Conservation (phyloP, 2,113 vertebrate genomes). For the Carlito syrichta region DNA sequence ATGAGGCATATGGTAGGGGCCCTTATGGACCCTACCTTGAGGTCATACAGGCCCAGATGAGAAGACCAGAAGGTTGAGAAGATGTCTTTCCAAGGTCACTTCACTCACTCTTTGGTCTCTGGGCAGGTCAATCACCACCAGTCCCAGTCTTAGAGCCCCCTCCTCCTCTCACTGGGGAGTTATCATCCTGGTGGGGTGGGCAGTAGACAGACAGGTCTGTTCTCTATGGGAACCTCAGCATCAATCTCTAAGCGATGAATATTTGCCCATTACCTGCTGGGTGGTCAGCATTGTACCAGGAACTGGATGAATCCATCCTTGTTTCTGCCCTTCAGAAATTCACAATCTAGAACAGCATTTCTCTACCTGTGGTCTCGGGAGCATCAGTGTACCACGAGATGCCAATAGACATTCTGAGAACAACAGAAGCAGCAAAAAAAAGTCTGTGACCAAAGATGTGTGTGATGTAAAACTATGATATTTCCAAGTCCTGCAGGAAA, state of each 20-base stretch:
- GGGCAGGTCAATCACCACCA: not conserved
- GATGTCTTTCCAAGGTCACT: not conserved
- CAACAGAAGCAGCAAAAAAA: not conserved
- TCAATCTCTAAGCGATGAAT: fast-evolving
- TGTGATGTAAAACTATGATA: fast-evolving
- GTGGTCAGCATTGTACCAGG: not conserved
- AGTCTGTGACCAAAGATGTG: not conserved
- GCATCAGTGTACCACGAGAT: not conserved
- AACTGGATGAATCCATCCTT: not conserved
- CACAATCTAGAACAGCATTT: too few species aligned
- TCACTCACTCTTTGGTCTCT: not conserved
- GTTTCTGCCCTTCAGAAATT: not conserved
- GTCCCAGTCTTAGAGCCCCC: fast-evolving
- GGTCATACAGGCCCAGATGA: not conserved
- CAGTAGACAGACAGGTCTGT: too few species aligned
- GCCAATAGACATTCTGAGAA: not conserved
- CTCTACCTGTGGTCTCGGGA: not conserved
- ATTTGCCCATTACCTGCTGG: fast-evolving
- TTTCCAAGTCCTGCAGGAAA: not conserved
- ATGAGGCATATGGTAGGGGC: not conserved
- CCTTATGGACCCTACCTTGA: not conserved
- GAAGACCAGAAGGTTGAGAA: not conserved
- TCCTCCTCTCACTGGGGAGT: not conserved
- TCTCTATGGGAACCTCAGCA: not conserved
- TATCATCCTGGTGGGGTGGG: too few species aligned